Percentiles rank a stretch among this genome's conserved stretches.
Conservation (phyloP, 2,888 invertebrate species). For the Campoplex nolae region DNA sequence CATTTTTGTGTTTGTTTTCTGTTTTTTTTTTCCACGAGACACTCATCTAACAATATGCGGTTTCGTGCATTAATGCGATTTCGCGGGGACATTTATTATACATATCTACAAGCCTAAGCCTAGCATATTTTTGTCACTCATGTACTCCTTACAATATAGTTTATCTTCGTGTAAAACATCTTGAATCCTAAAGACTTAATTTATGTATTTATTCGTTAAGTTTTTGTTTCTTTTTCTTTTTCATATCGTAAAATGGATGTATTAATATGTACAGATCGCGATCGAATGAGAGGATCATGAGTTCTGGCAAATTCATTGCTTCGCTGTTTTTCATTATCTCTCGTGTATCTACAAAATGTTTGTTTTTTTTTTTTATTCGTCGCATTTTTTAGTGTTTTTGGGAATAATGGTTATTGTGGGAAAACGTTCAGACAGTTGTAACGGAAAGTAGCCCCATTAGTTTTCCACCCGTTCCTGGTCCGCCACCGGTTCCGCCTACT, state of each 20-base stretch:
- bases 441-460: slow-evolving; percentile 87
- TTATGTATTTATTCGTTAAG: background rate
- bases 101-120: slow-evolving; percentile 78
- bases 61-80: slow-evolving; percentile 60
- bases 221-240: slow-evolving; percentile 22
- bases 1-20: background rate
- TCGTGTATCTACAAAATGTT: slow-evolving; percentile 38
- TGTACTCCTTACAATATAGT: slow-evolving; percentile 64
- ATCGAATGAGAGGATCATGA: slow-evolving; percentile 16
- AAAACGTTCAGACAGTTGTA: slow-evolving; percentile 85
- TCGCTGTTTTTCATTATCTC: slow-evolving; percentile 15
- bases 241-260: slow-evolving; percentile 51
- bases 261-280: slow-evolving; percentile 58
- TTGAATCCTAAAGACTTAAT: slow-evolving; percentile 64
- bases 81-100: slow-evolving; percentile 74
- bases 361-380: background rate
- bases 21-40: slow-evolving; percentile 49
- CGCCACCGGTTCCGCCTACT: slow-evolving; percentile 76
- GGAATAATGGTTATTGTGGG: background rate
- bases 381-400: background rate
- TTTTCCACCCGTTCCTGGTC: slow-evolving; percentile 84
- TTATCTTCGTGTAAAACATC: slow-evolving; percentile 73
- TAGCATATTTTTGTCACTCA: slow-evolving; percentile 60
- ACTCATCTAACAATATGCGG: slow-evolving; percentile 52
- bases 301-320: background rate